Evolutionary conservation across 2,888 invertebrate genomes (phyloP).

Genomic region (Nebria salina): DNA sequence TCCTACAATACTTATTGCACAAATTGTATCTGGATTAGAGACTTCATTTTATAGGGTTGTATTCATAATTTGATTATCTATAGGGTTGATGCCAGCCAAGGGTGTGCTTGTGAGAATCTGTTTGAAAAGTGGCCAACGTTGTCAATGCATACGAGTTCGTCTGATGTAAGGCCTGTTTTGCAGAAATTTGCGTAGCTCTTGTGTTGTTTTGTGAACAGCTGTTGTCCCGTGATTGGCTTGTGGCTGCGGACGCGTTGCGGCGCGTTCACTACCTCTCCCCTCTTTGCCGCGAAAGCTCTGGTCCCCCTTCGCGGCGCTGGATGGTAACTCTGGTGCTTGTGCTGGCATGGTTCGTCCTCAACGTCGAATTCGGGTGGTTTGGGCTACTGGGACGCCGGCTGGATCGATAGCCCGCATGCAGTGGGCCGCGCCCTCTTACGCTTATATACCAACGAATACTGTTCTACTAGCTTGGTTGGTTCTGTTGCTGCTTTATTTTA

Average conservation of each 20-base stretch:
- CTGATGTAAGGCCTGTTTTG: not conserved
- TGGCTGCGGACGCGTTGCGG: conserved; percentile 37
- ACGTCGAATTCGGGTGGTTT: not conserved
- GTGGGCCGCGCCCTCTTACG: conserved; percentile 45
- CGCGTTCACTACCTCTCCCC: conserved; percentile 8
- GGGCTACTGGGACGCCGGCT: conserved; percentile 20
- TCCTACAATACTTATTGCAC: too few relatives aligned
- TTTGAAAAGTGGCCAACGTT: not conserved
- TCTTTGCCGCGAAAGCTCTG: not conserved
- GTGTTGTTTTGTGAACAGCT: conserved; percentile 38
- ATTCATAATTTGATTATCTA: too few relatives aligned
- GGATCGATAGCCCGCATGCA: conserved; percentile 48
- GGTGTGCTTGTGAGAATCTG: not conserved
- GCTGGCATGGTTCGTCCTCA: not conserved
- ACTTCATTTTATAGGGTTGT: too few relatives aligned
- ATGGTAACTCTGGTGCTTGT: conserved; percentile 4
- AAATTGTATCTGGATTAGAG: too few relatives aligned
- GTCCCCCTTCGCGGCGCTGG: conserved; percentile 6
- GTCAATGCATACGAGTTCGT: not conserved
- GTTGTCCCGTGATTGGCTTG: conserved; percentile 41
- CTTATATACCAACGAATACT: not conserved
- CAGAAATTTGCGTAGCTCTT: conserved; percentile 4
- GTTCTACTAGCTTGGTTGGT: not conserved
- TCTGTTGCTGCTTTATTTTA: not conserved
- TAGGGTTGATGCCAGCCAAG: not conserved